Evolutionary conservation across 1,140 invertebrate species (phyloP), one percentile per base, ranked within the genome.

Genomic region (Oreohelix idahoensis): DNA sequence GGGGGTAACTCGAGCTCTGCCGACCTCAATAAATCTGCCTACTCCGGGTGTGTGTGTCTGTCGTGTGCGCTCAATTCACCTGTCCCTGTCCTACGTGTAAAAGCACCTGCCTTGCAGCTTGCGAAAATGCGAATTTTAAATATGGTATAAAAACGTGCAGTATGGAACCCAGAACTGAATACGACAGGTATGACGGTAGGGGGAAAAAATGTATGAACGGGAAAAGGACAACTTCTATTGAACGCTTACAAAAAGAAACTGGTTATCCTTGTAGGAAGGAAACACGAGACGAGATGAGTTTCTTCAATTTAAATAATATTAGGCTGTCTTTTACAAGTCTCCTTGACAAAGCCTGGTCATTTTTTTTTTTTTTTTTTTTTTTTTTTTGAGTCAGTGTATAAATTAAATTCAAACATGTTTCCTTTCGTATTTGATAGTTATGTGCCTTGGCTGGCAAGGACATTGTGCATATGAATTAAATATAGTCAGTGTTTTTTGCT

Each of bases 21-120:
- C 77, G 51, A 38, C 38, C 51, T 79, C 77, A 79, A 79, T 79
- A 79, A 79, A 79, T 79, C 77, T 79, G 77, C 77, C 77, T 79
- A 58, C 77, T 53, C 77, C 5, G 32, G 63, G 42, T 39, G 77
- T 53, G 53, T 63, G 49, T 66, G 35, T n/a, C 35, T 29, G 58
- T 35, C 36, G 77, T 36, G 77, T 66, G 77, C 63, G 77, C 58
- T 66, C 53, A 79, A 32, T 79, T 79, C 77, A 79, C 77, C 77
- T 79, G 77, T 58, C 77, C 63, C 63, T n/a, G 35, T 42, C 42
- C 53, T 42, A 66, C 63, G 32, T 79, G 77, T 69, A 79, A 79
- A 78, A 79, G 77, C 77, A 79, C 77, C 77, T 79, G 53, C 77
- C 77, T 26, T 79, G 58, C 51, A 69, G 38, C 77, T 69, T 38